Base-by-base conservation (phyloP, 2,113 vertebrate genomes). In the Marmota monax region DNA sequence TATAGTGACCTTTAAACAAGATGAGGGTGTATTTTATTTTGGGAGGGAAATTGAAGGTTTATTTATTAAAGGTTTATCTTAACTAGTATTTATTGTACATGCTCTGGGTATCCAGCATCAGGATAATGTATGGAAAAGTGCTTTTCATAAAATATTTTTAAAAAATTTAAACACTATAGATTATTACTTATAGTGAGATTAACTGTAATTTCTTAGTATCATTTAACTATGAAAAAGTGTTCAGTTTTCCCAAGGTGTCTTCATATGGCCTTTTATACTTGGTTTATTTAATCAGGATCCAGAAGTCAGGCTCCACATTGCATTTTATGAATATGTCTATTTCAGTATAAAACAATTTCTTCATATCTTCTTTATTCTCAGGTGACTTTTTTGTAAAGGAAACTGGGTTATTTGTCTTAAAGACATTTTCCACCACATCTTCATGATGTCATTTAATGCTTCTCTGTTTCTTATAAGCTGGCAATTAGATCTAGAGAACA, bases 311-410 rank as follows among this genome's bases (percentile, higher is more conserved):
- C 37, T 84, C 25, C 16, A 84, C 16, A 17, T 56, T 87, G 63
- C 32, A 69, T 92, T 87, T 97, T 69, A 17, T 78, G 34, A 10
- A 1, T 83, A 2, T n/a, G 13, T 97, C 4, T 61, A 34, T 73
- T 78, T 70, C 39, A 76, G 3, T 85, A n/a, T 42, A 58, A 82
- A 82, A 72, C 8, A n/a, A 3, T 83, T 69, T 89, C 58, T 88
- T 29, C 29, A 34, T n/a, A 7, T 65, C 58, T 13, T 72, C 7
- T 34, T 4, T 78, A 94, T 95, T 76, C 67, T 45, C 25, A 78
- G 65, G 29, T 78, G 63, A 78, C 89, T 34, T n/a, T 32, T 90
- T 91, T 95, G 69, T 90, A 92, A 69, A 87, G 88, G 48, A 79
- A 37, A 56, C 32, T 74, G 63, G n/a, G 78, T 80, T 29, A 27